Evolutionary conservation across 2,797 vertebrate species (phyloP), one percentile per base, ranked within the genome.

Genomic region (Lacerta agilis): DNA sequence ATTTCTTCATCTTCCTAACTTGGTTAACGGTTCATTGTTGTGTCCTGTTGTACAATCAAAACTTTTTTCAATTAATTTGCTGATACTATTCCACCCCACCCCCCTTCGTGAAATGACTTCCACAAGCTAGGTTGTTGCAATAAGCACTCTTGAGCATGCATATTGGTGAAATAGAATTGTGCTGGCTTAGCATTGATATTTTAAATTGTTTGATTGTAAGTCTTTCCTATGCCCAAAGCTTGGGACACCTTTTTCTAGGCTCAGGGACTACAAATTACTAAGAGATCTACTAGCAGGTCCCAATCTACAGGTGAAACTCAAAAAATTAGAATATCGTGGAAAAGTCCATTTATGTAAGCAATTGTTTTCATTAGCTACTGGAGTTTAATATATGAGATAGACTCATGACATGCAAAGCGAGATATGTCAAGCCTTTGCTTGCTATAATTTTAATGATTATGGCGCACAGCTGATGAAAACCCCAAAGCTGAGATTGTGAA

Each of bases 1-100:
- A n/a, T 38, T 29, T 93, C 73, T 93, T 93, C 91, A 85, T 86
- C 64, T 91, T 94, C 85, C 87, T 90, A 89, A 78, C 83, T 82
- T 78, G 64, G 83, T 96, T 90, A 86, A 55, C 93, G 91, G 89
- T 94, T 95, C 93, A 90, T 91, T 94, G 79, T 86, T 79, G 90
- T 87, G 87, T 83, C 93, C 77, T 91, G 87, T 73, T 91, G 85
- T 84, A 91, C 86, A 91, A 94, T 83, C 72, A 90, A 90, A 91
- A 88, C 90, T 91, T 91, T 93, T 95, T 45, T 92, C 83, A 95
- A 96, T 95, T 94, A 92, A 38, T 69, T 94, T 93, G 94, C 90
- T 89, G 91, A 87, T 3, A 0, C 75, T 86, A 78, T 93, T 91
- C 93, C 33, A 1, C n/a, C n/a, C 3, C 93, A 93, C 4, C 7